Percentiles rank a stretch among this genome's conserved stretches.
These are phyloP conservation scores for Euzophera pinguis DNA, from an alignment of 2,888 invertebrate genomes.

Conservation along the genomic window DNA sequence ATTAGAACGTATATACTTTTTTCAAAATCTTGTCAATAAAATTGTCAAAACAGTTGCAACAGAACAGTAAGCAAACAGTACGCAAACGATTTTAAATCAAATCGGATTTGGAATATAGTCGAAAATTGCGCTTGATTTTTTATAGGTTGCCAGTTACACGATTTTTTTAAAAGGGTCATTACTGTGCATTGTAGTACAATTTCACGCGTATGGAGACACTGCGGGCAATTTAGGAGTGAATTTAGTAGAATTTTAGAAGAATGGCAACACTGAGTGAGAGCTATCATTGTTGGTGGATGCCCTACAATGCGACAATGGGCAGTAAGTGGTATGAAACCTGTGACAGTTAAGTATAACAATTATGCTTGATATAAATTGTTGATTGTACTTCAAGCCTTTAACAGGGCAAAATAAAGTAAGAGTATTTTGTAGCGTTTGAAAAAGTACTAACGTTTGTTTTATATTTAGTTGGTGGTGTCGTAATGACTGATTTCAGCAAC, in stretches of 20 bases:
- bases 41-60: constrained; percentile 17
- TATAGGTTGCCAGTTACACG: constrained; percentile 42
- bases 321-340: constrained; percentile 37
- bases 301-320: constrained; percentile 37
- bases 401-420: too few species aligned
- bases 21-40: neutral
- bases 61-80: too few species aligned
- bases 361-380: neutral
- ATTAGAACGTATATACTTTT: constrained; percentile 1
- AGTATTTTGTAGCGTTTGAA: neutral
- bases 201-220: constrained; percentile 75
- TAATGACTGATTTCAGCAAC: too few species aligned
- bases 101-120: constrained; percentile 20
- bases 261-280: constrained; percentile 48
- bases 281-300: constrained; percentile 38
- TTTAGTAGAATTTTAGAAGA: constrained; percentile 52
- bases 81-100: constrained; percentile 3
- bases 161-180: constrained; percentile 72
- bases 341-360: constrained; percentile 17
- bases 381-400: too few species aligned
- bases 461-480: too few species aligned
- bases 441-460: too few species aligned
- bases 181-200: constrained; percentile 70
- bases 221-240: constrained; percentile 60
- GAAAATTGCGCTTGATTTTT: constrained; percentile 21